These are phyloP conservation scores for Leptinotarsa peninsularis DNA, from an alignment of 2,888 invertebrate genomes.

Conservation along the genomic window DNA sequence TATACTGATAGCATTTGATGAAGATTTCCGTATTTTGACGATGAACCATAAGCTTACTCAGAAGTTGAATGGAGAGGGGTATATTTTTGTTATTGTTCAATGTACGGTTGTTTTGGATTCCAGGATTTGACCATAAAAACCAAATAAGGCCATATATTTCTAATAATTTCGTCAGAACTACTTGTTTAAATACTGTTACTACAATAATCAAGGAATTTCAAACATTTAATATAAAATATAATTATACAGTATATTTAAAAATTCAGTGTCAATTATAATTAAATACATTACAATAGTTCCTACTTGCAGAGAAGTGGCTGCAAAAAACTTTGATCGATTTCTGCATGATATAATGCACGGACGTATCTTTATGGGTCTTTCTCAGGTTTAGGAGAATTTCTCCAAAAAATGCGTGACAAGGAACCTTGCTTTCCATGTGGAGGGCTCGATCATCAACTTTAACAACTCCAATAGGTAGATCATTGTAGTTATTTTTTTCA, in stretches of 20 bases:
- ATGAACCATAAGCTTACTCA: no score
- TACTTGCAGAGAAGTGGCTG: constrained; percentile 54
- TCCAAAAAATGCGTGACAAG: constrained; percentile 66
- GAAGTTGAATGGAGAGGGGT: no score
- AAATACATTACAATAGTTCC: constrained; percentile 54
- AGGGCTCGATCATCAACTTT: constrained; percentile 62
- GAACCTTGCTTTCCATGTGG: constrained; percentile 64
- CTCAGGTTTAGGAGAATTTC: constrained; percentile 60
- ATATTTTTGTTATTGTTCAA: no score
- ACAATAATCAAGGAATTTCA: neutral
- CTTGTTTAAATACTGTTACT: no score
- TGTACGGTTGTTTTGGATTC: no score
- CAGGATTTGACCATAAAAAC: no score
- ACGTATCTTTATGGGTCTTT: constrained; percentile 46
- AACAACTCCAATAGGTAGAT: constrained; percentile 57
- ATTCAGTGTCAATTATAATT: constrained; percentile 18
- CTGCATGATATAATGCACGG: constrained; percentile 52
- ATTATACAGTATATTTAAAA: constrained; percentile 31
- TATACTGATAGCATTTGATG: no score
- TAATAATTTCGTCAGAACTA: no score
- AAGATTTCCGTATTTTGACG: no score
- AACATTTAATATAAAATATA: constrained; percentile 29
- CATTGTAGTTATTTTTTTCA: constrained; percentile 47
- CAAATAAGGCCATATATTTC: no score
- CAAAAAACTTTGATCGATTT: constrained; percentile 60